Evolutionary conservation across 2,797 vertebrate genomes (phyloP).

Genomic region (Danio aesculapii): DNA sequence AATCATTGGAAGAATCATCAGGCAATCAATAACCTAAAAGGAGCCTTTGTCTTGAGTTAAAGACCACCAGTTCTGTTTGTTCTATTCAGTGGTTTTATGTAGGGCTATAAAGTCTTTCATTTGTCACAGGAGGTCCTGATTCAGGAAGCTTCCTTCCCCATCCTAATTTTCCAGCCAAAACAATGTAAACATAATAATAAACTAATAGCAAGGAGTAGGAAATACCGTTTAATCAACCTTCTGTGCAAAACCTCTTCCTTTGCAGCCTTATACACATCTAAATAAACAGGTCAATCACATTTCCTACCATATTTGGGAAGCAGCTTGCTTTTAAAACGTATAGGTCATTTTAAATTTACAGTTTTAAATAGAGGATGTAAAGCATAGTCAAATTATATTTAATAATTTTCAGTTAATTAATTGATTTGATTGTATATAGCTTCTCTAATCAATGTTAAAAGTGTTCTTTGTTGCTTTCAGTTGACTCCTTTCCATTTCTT

Average conservation of each 20-base stretch:
- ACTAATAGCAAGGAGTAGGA: not conserved
- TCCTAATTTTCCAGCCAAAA: constrained; percentile 74
- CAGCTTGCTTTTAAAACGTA: not conserved
- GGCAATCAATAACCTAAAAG: not conserved
- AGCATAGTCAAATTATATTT: too few relatives aligned
- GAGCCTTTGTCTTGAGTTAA: not conserved
- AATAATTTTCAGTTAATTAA: too few relatives aligned
- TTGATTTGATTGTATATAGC: too few relatives aligned
- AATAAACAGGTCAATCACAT: not conserved
- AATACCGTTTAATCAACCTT: not conserved
- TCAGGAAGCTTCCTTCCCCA: constrained; percentile 69
- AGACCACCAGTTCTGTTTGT: not conserved
- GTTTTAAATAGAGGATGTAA: not conserved
- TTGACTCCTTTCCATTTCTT: not conserved
- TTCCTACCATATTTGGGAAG: not conserved
- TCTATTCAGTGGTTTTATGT: not conserved
- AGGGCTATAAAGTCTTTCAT: constrained; percentile 71
- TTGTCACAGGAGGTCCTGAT: constrained; percentile 64
- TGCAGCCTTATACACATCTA: not conserved
- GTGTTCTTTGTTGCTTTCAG: too few relatives aligned
- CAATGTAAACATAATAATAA: constrained; percentile 58
- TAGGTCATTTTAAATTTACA: not conserved
- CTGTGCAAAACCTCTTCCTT: not conserved
- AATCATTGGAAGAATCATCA: not conserved
- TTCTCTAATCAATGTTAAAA: too few relatives aligned